Base-by-base conservation (phyloP, 1,140 invertebrate genomes). In the Drosophila persimilis region DNA sequence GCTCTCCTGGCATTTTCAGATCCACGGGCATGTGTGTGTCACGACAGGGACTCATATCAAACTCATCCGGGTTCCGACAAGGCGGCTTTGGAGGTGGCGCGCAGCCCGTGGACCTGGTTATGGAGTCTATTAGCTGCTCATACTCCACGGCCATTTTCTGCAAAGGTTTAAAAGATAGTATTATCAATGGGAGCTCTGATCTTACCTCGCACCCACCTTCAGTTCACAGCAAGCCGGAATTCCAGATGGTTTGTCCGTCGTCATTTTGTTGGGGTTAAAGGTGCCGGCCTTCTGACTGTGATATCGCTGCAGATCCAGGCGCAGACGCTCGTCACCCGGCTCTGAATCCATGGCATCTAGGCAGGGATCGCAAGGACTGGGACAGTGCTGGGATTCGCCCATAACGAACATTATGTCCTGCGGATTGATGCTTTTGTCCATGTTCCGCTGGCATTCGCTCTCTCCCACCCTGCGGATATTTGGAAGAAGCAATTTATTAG, bases 71-170 rank as follows among this genome's bases (percentile, higher is more conserved):
- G n/a, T 53, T 35, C 4, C 73, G 75, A 6, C 73, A 71, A 0
- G 65, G 73, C 3, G 66, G 54, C 9, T 46, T 15, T 0, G 73
- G 53, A 0, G 54, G 53, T 6, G 47, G 46, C 0, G 41, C 7
- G 13, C 29, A 9, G 6, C 63, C 67, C 13, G 66, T 55, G 1
- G 15, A 1, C 17, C n/a, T 41, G 1, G 58, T 75, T 41, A 88
- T 63, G 2, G 64, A 29, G 31, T 88, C 60, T 4, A 83, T 70
- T 11, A 75, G 52, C 48, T 69, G 43, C 15, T 59, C 78, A 39
- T 80, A 88, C 1, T 83, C 78, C 0, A 31, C 39, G 4, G 83
- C 62, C 83, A 86, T 83, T 69, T 81, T 70, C 81, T 86, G 15
- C 2, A 24, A 5, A 13, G 0, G 8, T 22, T 7, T 26, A 5